Evolutionary conservation across 1,140 invertebrate species (phyloP).

Genomic region (Vollenhovia emeryi): DNA sequence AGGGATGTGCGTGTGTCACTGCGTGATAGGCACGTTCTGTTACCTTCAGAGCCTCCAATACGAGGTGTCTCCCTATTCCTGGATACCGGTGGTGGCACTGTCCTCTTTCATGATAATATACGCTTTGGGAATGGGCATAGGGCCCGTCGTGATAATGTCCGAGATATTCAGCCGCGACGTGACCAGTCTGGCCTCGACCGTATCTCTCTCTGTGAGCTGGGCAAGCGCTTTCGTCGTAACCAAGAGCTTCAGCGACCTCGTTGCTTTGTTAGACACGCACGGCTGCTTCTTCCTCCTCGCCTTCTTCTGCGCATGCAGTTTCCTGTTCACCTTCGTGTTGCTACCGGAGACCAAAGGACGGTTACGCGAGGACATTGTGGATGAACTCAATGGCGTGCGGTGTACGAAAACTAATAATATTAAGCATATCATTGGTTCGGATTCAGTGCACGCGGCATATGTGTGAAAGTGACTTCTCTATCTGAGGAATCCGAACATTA

Average conservation of each 20-base stretch:
- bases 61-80: slow-evolving; percentile 78
- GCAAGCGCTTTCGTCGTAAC: slow-evolving; percentile 85
- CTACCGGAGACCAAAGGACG: slow-evolving; percentile 89
- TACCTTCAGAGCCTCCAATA: slow-evolving; percentile 72
- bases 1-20: slow-evolving; percentile 83
- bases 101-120: slow-evolving; percentile 86
- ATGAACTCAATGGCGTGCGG: slow-evolving; percentile 75
- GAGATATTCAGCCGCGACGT: slow-evolving; percentile 87
- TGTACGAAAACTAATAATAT: background rate
- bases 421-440: background rate
- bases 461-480: slow-evolving; percentile 1
- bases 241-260: slow-evolving; percentile 82
- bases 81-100: slow-evolving; percentile 86
- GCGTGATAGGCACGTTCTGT: slow-evolving; percentile 82
- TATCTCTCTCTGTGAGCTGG: slow-evolving; percentile 85
- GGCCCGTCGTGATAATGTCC: slow-evolving; percentile 88
- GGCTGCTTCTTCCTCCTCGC: slow-evolving; percentile 80
- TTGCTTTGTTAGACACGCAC: slow-evolving; percentile 73
- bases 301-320: slow-evolving; percentile 61
- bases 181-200: slow-evolving; percentile 83
- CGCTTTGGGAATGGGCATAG: slow-evolving; percentile 83
- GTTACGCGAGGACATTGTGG: slow-evolving; percentile 86
- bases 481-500: background rate
- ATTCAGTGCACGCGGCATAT: background rate
- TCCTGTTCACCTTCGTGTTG: slow-evolving; percentile 80